phyloP scores from a whole-genome alignment of 2,888 invertebrate genomes.

The Eilema depressum region DNA sequence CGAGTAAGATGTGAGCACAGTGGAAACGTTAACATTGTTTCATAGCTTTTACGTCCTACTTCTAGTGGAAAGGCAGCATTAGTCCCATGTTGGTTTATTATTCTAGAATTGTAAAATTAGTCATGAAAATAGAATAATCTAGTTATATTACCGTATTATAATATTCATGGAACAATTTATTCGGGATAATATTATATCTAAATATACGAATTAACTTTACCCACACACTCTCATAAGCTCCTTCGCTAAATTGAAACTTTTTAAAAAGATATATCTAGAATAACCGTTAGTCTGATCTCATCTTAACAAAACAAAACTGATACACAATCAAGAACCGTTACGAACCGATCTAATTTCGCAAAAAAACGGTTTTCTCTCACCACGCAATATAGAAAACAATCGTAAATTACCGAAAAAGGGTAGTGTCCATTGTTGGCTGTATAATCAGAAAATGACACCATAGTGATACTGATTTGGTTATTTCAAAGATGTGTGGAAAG shows the following conservation, averaged over 20 bases:
- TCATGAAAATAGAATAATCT: background rate
- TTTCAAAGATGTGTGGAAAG: slow-evolving; percentile 53
- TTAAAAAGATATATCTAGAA: slow-evolving; percentile 10
- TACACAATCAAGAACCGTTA: slow-evolving; percentile 60
- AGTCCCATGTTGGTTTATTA: background rate
- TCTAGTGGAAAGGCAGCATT: too few relatives aligned
- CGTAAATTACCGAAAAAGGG: slow-evolving; percentile 70
- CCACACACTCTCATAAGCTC: background rate
- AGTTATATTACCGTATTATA: background rate
- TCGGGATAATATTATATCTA: background rate
- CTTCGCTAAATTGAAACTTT: background rate
- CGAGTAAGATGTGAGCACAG: too few relatives aligned
- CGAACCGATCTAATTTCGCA: slow-evolving; percentile 63
- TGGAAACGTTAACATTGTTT: too few relatives aligned
- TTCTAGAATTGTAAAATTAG: background rate
- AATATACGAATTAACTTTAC: background rate
- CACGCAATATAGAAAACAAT: slow-evolving; percentile 55
- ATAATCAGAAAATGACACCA: slow-evolving; percentile 63
- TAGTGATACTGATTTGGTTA: slow-evolving; percentile 56
- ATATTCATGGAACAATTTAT: background rate
- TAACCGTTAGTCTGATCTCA: slow-evolving; percentile 59
- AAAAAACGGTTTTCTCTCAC: slow-evolving; percentile 61
- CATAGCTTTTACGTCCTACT: too few relatives aligned
- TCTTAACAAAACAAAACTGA: slow-evolving; percentile 38
- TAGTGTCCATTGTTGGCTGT: slow-evolving; percentile 59